Percentiles rank a stretch among this genome's conserved stretches.
Conservation (phyloP, 2,797 vertebrate genomes). For the Epinephelus malabaricus region DNA sequence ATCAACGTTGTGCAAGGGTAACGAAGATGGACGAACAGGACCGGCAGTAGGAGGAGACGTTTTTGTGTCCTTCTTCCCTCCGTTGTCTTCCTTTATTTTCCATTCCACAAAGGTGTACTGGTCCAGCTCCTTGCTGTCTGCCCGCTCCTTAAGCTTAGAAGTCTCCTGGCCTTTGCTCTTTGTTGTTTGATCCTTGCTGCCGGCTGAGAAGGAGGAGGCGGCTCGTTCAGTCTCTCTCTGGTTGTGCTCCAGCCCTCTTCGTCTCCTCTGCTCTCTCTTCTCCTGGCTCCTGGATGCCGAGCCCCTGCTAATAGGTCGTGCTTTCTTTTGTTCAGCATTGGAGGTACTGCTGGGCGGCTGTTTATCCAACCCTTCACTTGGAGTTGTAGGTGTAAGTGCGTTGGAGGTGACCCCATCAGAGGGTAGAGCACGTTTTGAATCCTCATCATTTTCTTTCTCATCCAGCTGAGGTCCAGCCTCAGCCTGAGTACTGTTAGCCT, state of each 20-base stretch:
- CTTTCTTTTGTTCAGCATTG: slow-evolving; percentile 53
- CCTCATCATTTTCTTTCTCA: slow-evolving; percentile 49
- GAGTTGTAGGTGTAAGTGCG: slow-evolving; percentile 13
- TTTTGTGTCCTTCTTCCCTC: slow-evolving; percentile 77
- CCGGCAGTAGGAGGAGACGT: slow-evolving; percentile 41
- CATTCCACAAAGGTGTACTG: slow-evolving; percentile 78
- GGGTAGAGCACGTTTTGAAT: slow-evolving; percentile 17
- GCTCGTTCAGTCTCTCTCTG: slow-evolving; percentile 91
- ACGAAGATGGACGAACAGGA: slow-evolving; percentile 84
- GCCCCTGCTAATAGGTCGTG: slow-evolving; percentile 31
- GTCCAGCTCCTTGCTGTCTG: slow-evolving; percentile 86
- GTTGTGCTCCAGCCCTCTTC: slow-evolving; percentile 95
- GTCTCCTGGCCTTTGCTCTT: slow-evolving; percentile 77
- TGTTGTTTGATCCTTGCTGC: slow-evolving; percentile 64
- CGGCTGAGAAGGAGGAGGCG: slow-evolving; percentile 68
- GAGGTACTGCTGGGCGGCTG: slow-evolving; percentile 20
- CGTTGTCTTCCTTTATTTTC: slow-evolving; percentile 78
- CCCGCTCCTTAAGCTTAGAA: slow-evolving; percentile 70
- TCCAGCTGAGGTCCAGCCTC: slow-evolving; percentile 78
- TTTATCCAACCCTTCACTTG: slow-evolving; percentile 36
- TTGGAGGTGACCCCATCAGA: slow-evolving; percentile 33
- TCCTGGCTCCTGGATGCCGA: slow-evolving; percentile 86
- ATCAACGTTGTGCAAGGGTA: slow-evolving; percentile 78
- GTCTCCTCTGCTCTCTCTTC: slow-evolving; percentile 93
- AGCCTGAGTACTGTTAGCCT: slow-evolving; percentile 66